Evolutionary conservation across 2,888 invertebrate species (phyloP), one percentile per base, ranked within the genome.

Genomic region (Lithophane leautieri): DNA sequence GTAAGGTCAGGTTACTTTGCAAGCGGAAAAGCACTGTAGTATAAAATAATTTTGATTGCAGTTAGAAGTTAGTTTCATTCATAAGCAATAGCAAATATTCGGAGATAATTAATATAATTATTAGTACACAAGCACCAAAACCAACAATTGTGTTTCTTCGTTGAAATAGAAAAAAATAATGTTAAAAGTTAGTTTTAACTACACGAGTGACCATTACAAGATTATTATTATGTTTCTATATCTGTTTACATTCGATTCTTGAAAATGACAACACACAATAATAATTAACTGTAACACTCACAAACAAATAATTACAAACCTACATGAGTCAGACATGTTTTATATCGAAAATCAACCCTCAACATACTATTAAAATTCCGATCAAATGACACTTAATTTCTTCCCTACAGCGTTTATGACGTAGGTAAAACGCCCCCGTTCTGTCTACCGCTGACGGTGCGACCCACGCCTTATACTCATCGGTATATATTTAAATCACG

Each of bases 401-500:
- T 69, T 73, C 9, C 68, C 47, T 70, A 68, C 67, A 60, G 9
- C 25, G 16, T 54, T 66, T 12, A 60, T 81, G 84, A 78, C 81
- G 70, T 67, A 19, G 19, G 2, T 0, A 1, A 60, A 34, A 34
- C 62, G 76, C 82, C 77, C 54, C 56, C 81, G 70, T 68, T 60
- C 34, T 42, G 83, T 83, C 83, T 82, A 44, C 70, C 83, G 78
- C 83, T 81, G 63, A 28, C 62, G 7, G 52, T 65, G 60, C 65
- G 77, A 73, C 83, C 78, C 58, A 66, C 73, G 72, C 70, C 65
- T 19, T 73, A 76, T 19, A 76, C n/a, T 81, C 83, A 78, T 66
- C 58, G 58, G 54, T 69, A 58, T 71, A 70, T 85, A 83, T 86
- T 76, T 86, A 79, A 76, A 79, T 78, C 62, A 12, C 66, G 25